Evolutionary conservation across 2,888 invertebrate species (phyloP), one percentile per base, ranked within the genome.

Genomic region (Yponomeuta malinellus): DNA sequence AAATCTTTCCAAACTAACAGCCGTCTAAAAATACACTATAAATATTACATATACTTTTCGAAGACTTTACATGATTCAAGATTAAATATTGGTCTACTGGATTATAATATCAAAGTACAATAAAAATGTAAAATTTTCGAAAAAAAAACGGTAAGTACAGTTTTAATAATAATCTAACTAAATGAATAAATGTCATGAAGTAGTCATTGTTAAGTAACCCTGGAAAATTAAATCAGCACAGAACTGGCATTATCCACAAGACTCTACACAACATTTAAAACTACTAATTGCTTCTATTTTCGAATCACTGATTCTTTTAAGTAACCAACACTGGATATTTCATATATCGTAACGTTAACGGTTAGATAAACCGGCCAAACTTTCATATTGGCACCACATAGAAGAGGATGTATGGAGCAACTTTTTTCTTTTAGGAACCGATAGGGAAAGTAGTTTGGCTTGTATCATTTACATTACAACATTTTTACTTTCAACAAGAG

Each of bases 1-100:
- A 76, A 83, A 78, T 77, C 74, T 83, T 79, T 80, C 78, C 74
- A 86, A 81, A 83, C 81, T 83, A 84, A 88, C 83, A 86, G 82
- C 81, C 81, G 74, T 89, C 89, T 87, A 89, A 89, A 89, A 89
- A 89, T 89, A 88, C 68, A 59, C 68, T 68, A 52, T 83, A 33
- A 29, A 15, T 15, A 33, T 70, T 63, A 70, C 33, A 63, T 70
- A 29, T 31, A 70, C 4, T 70, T 12, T 43, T 67, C 37, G 15
- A 67, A 64, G 23, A 67, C 67, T 37, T 67, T 43, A 43, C 43
- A 43, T 43, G 67, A 10, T 67, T 37, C 29, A n/a, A 59, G 52
- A 15, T 59, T 59, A 15, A 65, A 68, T 37, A 69, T 59, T 48
- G 10, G 59, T 48, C n/a, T 69, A 23, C 69, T 23, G 15, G n/a